Conservation (phyloP, 2,888 invertebrate species). For the Pinctada fucata region DNA sequence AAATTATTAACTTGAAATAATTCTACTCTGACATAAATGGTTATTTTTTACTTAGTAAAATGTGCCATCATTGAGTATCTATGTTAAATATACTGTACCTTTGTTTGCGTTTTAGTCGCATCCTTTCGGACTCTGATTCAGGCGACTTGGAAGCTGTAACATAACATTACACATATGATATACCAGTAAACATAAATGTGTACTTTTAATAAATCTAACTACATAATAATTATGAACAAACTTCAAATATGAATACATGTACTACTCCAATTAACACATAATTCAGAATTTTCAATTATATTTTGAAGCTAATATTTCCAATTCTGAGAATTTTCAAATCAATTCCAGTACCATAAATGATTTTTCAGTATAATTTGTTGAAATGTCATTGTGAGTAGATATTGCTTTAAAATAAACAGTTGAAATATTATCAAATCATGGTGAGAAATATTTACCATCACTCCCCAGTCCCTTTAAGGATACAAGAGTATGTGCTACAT, state of each 20-base stretch:
- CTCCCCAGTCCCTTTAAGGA: slow-evolving; percentile 71
- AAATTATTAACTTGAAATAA: too few relatives aligned
- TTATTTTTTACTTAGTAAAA: neutral
- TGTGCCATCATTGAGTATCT: neutral
- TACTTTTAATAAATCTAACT: neutral
- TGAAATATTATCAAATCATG: too few relatives aligned
- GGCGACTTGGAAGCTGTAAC: slow-evolving; percentile 48
- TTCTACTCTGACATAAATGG: too few relatives aligned
- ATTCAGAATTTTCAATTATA: too few relatives aligned
- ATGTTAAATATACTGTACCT: slow-evolving; percentile 25
- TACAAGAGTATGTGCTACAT: slow-evolving; percentile 75
- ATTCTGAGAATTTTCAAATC: too few relatives aligned
- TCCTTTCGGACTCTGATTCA: slow-evolving; percentile 42
- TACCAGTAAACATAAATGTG: neutral
- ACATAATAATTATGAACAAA: neutral
- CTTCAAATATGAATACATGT: neutral
- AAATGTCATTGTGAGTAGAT: too few relatives aligned
- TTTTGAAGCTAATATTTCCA: too few relatives aligned
- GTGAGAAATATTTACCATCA: slow-evolving; percentile 50
- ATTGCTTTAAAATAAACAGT: too few relatives aligned
- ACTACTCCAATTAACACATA: too few relatives aligned
- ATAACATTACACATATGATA: slow-evolving; percentile 25
- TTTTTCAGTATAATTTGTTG: too few relatives aligned
- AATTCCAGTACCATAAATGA: too few relatives aligned
- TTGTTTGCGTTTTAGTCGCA: slow-evolving; percentile 44